phyloP scores from a whole-genome alignment of 2,113 vertebrate genomes.

The Xenopus laevis region DNA sequence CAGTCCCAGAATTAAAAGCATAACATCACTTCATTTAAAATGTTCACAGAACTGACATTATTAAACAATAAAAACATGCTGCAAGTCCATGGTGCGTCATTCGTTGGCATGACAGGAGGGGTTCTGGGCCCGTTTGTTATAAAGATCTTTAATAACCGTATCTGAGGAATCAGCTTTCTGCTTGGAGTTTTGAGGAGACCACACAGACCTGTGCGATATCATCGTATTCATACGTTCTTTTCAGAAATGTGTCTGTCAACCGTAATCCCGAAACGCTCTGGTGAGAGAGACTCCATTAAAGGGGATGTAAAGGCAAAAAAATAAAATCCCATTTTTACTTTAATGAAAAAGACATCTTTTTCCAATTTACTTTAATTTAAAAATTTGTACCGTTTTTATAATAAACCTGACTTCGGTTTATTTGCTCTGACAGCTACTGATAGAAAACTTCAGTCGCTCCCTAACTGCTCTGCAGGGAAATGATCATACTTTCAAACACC shows the following conservation, averaged over 20 bases:
- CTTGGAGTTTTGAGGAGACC: slow-evolving; percentile 77
- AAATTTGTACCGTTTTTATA: too few species aligned
- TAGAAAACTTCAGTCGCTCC: too few species aligned
- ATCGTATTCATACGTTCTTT: slow-evolving; percentile 95
- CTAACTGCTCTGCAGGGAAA: too few species aligned
- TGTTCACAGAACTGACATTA: slow-evolving; percentile 41
- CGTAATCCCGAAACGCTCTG: slow-evolving; percentile 92
- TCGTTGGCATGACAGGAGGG: not conserved
- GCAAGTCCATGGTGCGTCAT: not conserved
- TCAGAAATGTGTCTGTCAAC: slow-evolving; percentile 92
- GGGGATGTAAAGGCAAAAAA: too few species aligned
- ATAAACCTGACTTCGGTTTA: too few species aligned
- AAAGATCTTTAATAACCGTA: not conserved
- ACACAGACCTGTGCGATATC: slow-evolving; percentile 97
- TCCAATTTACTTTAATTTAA: too few species aligned
- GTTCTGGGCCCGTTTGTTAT: slow-evolving; percentile 51
- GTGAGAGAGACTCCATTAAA: slow-evolving; percentile 49
- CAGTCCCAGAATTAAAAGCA: slow-evolving; percentile 39
- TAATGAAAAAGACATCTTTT: too few species aligned
- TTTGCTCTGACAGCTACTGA: too few species aligned
- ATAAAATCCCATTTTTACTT: too few species aligned
- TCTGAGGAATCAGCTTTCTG: slow-evolving; percentile 63
- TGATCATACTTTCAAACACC: too few species aligned
- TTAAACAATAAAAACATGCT: slow-evolving; percentile 51
- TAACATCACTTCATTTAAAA: slow-evolving; percentile 44